Conservation (phyloP, 2,113 vertebrate genomes). For the Lota lota region DNA sequence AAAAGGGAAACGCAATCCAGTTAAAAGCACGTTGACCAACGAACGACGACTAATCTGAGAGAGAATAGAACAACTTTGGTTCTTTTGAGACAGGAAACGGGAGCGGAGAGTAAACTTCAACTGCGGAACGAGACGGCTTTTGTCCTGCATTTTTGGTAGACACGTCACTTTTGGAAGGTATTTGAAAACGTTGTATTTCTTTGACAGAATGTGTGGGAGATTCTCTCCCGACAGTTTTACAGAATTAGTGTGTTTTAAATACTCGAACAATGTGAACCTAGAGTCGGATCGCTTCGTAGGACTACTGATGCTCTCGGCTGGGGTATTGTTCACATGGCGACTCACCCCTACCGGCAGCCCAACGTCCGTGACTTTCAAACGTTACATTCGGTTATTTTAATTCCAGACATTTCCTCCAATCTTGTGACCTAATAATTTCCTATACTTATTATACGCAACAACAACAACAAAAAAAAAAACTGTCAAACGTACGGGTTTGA, state of each 20-base stretch:
- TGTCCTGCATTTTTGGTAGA: slow-evolving; percentile 43
- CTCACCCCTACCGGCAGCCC: slow-evolving; percentile 41
- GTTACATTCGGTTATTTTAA: slow-evolving; percentile 27
- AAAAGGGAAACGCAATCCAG: no score
- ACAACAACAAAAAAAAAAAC: no score
- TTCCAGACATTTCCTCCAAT: background rate
- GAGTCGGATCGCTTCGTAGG: background rate
- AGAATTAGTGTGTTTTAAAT: background rate
- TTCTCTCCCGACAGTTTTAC: background rate
- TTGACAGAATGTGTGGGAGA: background rate
- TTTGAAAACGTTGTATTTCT: slow-evolving; percentile 23
- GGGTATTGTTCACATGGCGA: slow-evolving; percentile 73
- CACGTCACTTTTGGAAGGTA: slow-evolving; percentile 48
- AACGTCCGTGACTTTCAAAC: slow-evolving; percentile 52
- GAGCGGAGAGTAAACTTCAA: slow-evolving; percentile 5
- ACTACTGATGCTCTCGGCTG: slow-evolving; percentile 26
- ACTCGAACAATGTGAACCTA: background rate
- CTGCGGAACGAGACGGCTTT: slow-evolving; percentile 63
- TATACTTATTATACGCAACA: no score
- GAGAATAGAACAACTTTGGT: slow-evolving; percentile 28
- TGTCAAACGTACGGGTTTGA: no score
- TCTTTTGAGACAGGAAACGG: slow-evolving; percentile 40
- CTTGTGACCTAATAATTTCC: no score
- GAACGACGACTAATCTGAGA: slow-evolving; percentile 6
- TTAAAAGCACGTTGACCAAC: background rate